Base-by-base conservation (phyloP, 2,797 vertebrate species). In the Meriones psammophilus region DNA sequence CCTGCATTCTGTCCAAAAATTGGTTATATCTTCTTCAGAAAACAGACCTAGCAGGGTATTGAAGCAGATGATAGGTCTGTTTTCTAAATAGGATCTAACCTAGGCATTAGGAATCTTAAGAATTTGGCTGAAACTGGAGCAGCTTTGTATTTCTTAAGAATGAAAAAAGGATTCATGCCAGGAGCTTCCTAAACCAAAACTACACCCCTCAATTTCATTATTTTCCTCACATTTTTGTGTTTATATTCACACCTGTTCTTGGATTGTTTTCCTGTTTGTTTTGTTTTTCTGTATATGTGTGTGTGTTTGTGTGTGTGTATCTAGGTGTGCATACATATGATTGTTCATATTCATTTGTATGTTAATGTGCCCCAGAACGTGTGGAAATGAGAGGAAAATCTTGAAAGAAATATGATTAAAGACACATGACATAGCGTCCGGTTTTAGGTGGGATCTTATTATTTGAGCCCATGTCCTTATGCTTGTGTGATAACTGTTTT, bases 81-180 rank as follows among this genome's bases (percentile, higher is more conserved):
- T 69, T 6, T 80, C 17, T 92, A 14, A 93, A 66, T 7, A 28
- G 10, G 42, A 42, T 8, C 3, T 56, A 15, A 71, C 1, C 3
- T 68, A 56, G 2, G 2, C 7, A 10, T 83, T 0, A 1, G 3
- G 36, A 24, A 4, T 18, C 22, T 20, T n/a, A 77, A 39, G 17
- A 60, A 10, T 24, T 2, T 46, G 10, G 4, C 3, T 22, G 10
- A 88, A 8, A 54, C 5, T 10, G 0, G 10, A 1, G 73, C 18
- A 60, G 26, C 0, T 33, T 39, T 30, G 0, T 13, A 62, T 28
- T 69, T 89, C 1, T 28, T 17, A 9, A 46, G 9, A 64, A 81
- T 36, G 15, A 26, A 8, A 9, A 56, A 9, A 1, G 0, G 2
- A 20, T 58, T 18, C 6, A 50, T 54, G 2, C 0, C 62, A 8